Evolutionary conservation across 1,140 invertebrate genomes (phyloP), one percentile per base, ranked within the genome.

Genomic region (Panonychus citri): DNA sequence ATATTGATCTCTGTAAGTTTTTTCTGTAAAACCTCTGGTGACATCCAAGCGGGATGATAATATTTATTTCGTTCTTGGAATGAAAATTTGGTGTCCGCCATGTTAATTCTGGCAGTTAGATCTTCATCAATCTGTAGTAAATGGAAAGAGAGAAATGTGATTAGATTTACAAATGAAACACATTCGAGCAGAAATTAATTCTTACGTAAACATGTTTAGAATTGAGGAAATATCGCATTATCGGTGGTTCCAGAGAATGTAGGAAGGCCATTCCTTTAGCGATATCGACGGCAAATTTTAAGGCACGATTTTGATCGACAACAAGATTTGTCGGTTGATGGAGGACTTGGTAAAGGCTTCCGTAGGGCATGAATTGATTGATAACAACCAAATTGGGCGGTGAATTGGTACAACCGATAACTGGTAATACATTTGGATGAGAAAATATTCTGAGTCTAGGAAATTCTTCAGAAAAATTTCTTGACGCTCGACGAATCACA

Each of bases 61-160:
- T 84, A 74, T 57, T 89, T 81, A 13, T 85, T 86, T 65, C 81
- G 80, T 69, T 89, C 83, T 78, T 96, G 90, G 73, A 99, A 99
- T 17, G 89, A 91, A 72, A 98, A 98, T 70, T 94, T 93, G 19
- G 88, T 85, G 71, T 97, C 94, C n/a, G 87, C 90, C 93, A 99
- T 97, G 68, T 91, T 96, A 50, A 99, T 85, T 63, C 89, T 78
- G 1, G 93, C 93, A 19, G 86, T 94, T 57, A 97, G 71, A 69
- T 98, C 91, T 66, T 97, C 91, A 66, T 96, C 89, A 67, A 95
- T 89, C 84, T 87, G 65, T n/a, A n/a, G n/a, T n/a, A n/a, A n/a
- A n/a, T n/a, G n/a, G n/a, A 40, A 67, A 53, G 55, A 54, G 56
- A 43, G 8, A 56, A 37, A 54, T 56, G 25, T 7, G 1, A 42